These are phyloP conservation scores for Cherax destructor DNA, from an alignment of 1,140 invertebrate genomes.

Conservation along the genomic window DNA sequence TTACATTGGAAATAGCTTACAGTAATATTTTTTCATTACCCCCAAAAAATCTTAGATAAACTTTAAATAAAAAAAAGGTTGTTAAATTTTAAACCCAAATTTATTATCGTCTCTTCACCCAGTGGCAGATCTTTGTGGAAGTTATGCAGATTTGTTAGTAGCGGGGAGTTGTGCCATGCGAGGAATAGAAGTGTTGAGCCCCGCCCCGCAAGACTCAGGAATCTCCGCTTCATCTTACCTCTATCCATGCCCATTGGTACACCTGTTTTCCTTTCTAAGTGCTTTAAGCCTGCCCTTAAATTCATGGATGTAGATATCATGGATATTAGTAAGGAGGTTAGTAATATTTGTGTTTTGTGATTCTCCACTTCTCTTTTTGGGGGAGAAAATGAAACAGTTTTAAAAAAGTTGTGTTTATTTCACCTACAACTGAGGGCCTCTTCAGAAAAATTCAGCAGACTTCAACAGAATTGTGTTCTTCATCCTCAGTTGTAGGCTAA, in stretches of 20 bases:
- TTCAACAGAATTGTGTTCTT: too few relatives aligned
- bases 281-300: slow-evolving; percentile 92
- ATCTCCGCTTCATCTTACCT: slow-evolving; percentile 91
- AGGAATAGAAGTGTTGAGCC: slow-evolving; percentile 88
- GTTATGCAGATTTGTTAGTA: slow-evolving; percentile 66
- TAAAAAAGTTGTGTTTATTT: too few relatives aligned
- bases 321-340: slow-evolving; percentile 86
- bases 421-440: too few relatives aligned
- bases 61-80: too few relatives aligned
- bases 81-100: too few relatives aligned
- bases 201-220: slow-evolving; percentile 93
- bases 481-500: too few relatives aligned
- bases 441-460: too few relatives aligned
- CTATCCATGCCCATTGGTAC: slow-evolving; percentile 95
- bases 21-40: too few relatives aligned
- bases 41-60: too few relatives aligned
- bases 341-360: not conserved
- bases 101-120: not conserved
- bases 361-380: too few relatives aligned
- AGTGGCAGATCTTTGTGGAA: slow-evolving; percentile 69
- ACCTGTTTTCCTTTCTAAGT: slow-evolving; percentile 93
- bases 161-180: slow-evolving; percentile 74
- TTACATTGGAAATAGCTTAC: too few relatives aligned
- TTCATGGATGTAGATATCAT: slow-evolving; percentile 94
- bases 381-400: too few relatives aligned